phyloP scores from a whole-genome alignment of 2,888 invertebrate genomes.

The Phyllotreta cruciferae region DNA sequence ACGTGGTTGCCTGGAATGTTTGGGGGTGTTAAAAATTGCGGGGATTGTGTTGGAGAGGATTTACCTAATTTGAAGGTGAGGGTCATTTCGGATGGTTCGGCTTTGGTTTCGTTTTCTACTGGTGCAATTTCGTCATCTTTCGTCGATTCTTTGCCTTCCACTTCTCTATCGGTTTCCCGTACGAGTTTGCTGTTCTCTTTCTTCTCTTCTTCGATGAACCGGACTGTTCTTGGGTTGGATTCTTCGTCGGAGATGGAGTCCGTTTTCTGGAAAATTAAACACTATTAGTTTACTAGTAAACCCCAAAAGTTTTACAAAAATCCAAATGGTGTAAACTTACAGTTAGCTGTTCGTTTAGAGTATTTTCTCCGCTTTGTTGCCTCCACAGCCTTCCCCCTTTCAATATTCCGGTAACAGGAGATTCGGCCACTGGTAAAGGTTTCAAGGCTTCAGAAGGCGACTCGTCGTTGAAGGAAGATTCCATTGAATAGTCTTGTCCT shows the following conservation, averaged over 20 bases:
- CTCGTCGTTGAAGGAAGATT: conserved; percentile 38
- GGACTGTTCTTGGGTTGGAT: conserved; percentile 65
- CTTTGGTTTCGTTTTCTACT: conserved; percentile 43
- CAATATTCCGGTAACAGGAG: conserved; percentile 75
- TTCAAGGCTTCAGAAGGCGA: conserved; percentile 32
- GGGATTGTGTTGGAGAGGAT: not conserved
- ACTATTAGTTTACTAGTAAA: conserved; percentile 8
- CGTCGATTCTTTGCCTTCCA: conserved; percentile 31
- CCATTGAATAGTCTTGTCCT: conserved; percentile 60
- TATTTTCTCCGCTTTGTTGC: conserved; percentile 50
- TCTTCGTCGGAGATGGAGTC: conserved; percentile 63
- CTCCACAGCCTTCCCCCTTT: conserved; percentile 83
- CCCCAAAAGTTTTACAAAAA: not conserved
- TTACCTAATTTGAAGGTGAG: conserved; percentile 66
- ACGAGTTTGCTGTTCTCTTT: conserved; percentile 60
- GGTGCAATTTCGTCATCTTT: conserved; percentile 35
- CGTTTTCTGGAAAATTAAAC: conserved; percentile 41
- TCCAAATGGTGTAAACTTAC: conserved; percentile 37
- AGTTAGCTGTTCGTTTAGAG: conserved; percentile 32
- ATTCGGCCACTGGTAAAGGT: conserved; percentile 45
- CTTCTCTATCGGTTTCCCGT: conserved; percentile 44
- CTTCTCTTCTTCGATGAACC: conserved; percentile 66
- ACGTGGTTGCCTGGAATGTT: conserved; percentile 60
- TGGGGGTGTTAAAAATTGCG: not conserved
- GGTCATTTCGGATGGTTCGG: conserved; percentile 62